Evolutionary conservation across 2,888 invertebrate species (phyloP), one percentile per base, ranked within the genome.

Genomic region (Cepaea hortensis): DNA sequence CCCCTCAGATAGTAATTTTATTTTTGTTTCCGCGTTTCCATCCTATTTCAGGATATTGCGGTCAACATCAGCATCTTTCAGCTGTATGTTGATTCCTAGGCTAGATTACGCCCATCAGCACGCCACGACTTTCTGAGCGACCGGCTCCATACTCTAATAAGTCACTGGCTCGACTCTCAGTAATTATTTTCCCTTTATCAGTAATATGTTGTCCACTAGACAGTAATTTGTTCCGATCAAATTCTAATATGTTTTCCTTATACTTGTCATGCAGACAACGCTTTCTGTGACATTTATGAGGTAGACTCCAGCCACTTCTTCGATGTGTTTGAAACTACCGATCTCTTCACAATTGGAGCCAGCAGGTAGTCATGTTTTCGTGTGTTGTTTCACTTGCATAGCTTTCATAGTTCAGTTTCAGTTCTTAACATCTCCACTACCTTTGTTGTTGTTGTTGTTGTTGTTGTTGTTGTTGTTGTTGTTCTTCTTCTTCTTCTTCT

Each of bases 231-330:
- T 35, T 35, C 35, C 35, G 35, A 35, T 35, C 35, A 35, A 1
- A 35, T 35, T 35, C 35, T 35, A 1, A 35, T 35, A 3, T 13
- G 13, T 65, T 65, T 18, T 65, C 18, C 65, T 65, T 18, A 65
- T 13, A 13, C 9, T 65, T 65, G 18, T 65, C 18, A 65, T 13
- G 9, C 18, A 73, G 73, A 73, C 15, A 46, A 73, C 48, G 73
- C 46, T 18, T 73, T 73, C 73, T 73, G 73, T 46, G 73, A 73
- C 73, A 73, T 73, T 3, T 73, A 46, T 73, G 73, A 73, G 48
- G 46, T 15, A 35, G 48, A 73, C 5, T 6, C 73, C 73, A 48
- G 73, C 35, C 73, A 73, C 13, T 73, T 73, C 73, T 15, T 73
- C 48, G 46, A 73, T 13, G 73, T 73, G 15, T 73, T 46, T 48